Base-by-base conservation (phyloP, 2,797 vertebrate species). In the Diceros bicornis region DNA sequence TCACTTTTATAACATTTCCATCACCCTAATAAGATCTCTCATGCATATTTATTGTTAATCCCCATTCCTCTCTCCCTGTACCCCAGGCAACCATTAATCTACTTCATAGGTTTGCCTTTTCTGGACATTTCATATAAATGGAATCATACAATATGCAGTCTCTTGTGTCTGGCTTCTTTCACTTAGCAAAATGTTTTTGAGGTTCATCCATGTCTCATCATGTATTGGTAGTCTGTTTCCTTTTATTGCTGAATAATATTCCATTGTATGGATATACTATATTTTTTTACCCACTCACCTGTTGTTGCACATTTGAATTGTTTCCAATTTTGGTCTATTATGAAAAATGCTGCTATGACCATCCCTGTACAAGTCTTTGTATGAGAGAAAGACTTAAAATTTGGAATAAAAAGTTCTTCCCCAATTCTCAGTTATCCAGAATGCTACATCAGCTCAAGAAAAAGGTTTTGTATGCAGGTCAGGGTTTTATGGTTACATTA, bases 361-460 rank as follows among this genome's bases (percentile, higher is more conserved):
- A 84, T 57, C 79, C 34, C 12, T 55, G n/a, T 89, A 21, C 6
- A 66, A 55, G 12, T 81, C 27, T 94, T 75, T 75, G 27, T 44
- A 47, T 41, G 52, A 7, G 32, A 84, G 52, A 81, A 88, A 95
- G 62, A 55, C 20, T 84, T 75, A 75, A 55, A 41, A 47, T 81
- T n/a, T 77, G 59, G 34, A 34, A 66, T 64, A 32, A 74, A 77
- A 91, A 71, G 6, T 7, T 55, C 47, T 81, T 6, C 13, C 32
- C n/a, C 11, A 17, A 68, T 66, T 85, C 25, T 91, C 71, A 84
- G 55, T 77, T 94, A 79, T 69, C n/a, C 52, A 94, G 59, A 92
- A 89, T 94, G 78, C n/a, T 69, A 18, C 8, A 27, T 44, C 41
- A 68, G 52, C 66, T 66, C 61, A 71, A 71, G 34, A 52, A 66